Conservation (phyloP, 2,113 vertebrate species). For the Myrmophylax atrothorax region DNA sequence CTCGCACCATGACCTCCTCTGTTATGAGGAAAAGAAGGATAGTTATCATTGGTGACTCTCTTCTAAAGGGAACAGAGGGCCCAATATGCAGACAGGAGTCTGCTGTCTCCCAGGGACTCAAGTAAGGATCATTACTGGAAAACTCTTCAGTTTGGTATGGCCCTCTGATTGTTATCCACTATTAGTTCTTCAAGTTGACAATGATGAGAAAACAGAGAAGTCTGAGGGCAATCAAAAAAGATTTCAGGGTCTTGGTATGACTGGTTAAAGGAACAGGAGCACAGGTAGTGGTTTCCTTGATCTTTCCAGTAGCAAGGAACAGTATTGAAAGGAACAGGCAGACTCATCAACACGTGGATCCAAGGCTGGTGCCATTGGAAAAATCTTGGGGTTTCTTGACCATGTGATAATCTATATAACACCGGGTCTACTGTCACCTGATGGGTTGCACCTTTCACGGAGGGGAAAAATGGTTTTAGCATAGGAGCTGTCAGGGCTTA, state of each 20-base stretch:
- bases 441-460: neutral
- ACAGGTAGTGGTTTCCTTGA: neutral
- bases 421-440: neutral
- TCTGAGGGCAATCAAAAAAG: neutral
- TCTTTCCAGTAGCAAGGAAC: neutral
- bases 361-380: neutral
- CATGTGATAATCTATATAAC: neutral
- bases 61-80: neutral
- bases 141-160: neutral
- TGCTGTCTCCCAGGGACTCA: accelerated
- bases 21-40: neutral
- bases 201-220: neutral
- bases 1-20: neutral
- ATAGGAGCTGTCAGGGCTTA: neutral
- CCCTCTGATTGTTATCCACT: neutral
- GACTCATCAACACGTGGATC: neutral
- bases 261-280: neutral
- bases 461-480: too few species aligned
- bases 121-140: neutral
- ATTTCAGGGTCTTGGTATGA: neutral
- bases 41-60: neutral
- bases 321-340: neutral
- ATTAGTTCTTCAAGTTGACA: neutral
- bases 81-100: neutral
- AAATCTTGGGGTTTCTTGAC: neutral